Evolutionary conservation across 2,113 vertebrate species (phyloP).

Genomic region (Fulica atra): DNA sequence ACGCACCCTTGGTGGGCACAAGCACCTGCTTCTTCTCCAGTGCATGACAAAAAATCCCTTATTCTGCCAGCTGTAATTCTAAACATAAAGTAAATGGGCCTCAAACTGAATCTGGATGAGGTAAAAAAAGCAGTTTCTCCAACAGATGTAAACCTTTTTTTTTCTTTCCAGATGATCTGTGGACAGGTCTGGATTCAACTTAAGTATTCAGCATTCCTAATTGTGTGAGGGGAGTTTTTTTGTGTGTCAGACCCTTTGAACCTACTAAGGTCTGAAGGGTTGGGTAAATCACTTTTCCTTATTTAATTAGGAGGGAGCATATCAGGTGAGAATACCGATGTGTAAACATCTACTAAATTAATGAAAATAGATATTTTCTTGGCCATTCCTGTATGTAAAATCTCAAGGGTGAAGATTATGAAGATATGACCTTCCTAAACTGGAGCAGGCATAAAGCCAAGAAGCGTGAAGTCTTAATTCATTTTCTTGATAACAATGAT

Average conservation of each 20-base stretch:
- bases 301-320: neutral
- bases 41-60: conserved; percentile 16
- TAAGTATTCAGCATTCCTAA: neutral
- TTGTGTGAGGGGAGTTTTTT: neutral
- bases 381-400: neutral
- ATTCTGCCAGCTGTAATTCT: neutral
- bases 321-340: neutral
- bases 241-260: neutral
- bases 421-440: neutral
- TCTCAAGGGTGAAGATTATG: neutral
- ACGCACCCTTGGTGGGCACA: neutral
- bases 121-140: neutral
- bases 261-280: neutral
- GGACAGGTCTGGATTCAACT: neutral
- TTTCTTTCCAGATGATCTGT: neutral
- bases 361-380: neutral
- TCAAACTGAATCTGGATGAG: neutral
- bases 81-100: neutral
- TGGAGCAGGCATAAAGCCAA: neutral
- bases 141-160: neutral
- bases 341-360: neutral
- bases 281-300: neutral
- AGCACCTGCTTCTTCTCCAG: conserved; percentile 22
- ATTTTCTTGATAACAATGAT: neutral
- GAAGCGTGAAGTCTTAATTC: neutral